These are phyloP conservation scores for Temnothorax rugatulus DNA, from an alignment of 2,888 invertebrate genomes.

Conservation along the genomic window DNA sequence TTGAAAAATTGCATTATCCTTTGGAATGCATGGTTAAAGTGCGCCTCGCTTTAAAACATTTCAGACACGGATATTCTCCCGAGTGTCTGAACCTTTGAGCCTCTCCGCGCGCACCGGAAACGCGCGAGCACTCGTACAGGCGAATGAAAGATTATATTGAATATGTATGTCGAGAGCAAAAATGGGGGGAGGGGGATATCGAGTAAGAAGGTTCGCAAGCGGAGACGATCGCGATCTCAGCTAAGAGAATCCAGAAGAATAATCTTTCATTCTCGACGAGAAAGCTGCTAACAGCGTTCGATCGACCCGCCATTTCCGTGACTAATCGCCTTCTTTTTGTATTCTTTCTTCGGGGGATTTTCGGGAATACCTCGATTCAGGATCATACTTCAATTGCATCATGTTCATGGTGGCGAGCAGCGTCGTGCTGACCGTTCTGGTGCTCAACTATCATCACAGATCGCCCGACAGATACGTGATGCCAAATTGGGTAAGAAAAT, in stretches of 20 bases:
- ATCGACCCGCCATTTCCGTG: slow-evolving; percentile 72
- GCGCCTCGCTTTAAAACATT: slow-evolving; percentile 12
- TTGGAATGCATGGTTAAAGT: background rate
- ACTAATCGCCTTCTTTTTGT: slow-evolving; percentile 83
- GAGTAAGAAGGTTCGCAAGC: background rate
- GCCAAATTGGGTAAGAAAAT: slow-evolving; percentile 96
- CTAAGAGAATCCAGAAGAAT: slow-evolving; percentile 5
- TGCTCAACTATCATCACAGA: slow-evolving; percentile 98
- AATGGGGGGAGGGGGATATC: background rate
- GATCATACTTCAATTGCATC: slow-evolving; percentile 99
- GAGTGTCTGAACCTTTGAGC: slow-evolving; percentile 35
- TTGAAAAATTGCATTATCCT: background rate
- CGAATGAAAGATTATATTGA: slow-evolving; percentile 73
- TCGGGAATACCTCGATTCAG: slow-evolving; percentile 87
- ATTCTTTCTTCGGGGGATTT: slow-evolving; percentile 78
- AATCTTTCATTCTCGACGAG: slow-evolving; percentile 71
- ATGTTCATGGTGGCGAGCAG: slow-evolving; percentile 99
- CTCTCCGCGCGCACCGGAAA: slow-evolving; percentile 28
- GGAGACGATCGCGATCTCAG: slow-evolving; percentile 42
- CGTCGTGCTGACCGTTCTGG: slow-evolving; percentile 98
- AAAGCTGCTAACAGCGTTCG: slow-evolving; percentile 47
- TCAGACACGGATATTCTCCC: slow-evolving; percentile 35
- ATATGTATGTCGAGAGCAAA: background rate
- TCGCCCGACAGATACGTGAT: slow-evolving; percentile 98
- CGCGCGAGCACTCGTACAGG: slow-evolving; percentile 46